Evolutionary conservation across 2,797 vertebrate genomes (phyloP).

Genomic region (Salarias fasciatus): DNA sequence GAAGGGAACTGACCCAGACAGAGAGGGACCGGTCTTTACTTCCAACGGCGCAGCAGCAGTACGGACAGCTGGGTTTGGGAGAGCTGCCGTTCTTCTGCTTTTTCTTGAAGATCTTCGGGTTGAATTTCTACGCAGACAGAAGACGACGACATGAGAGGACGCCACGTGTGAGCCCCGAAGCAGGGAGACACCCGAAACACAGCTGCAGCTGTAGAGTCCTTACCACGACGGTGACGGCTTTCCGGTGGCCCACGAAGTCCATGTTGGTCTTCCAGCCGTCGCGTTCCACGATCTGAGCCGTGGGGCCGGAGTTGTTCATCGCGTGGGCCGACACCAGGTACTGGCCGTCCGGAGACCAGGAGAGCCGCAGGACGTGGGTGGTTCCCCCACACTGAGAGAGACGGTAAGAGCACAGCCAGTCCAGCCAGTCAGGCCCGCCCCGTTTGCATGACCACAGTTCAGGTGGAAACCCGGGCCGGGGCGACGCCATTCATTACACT

Average conservation of each 20-base stretch:
- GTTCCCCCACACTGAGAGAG: slow-evolving; percentile 92
- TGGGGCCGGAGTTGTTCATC: slow-evolving; percentile 99
- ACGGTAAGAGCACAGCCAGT: neutral
- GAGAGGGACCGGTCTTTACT: slow-evolving; percentile 98
- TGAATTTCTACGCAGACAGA: slow-evolving; percentile 89
- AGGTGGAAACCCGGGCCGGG: too few relatives aligned
- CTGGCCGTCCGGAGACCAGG: slow-evolving; percentile 99
- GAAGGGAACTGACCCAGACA: slow-evolving; percentile 90
- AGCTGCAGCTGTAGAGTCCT: slow-evolving; percentile 43
- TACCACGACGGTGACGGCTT: slow-evolving; percentile 98
- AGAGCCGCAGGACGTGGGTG: slow-evolving; percentile 95
- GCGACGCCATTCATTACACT: too few relatives aligned
- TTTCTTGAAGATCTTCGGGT: slow-evolving; percentile 99
- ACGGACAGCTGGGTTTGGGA: slow-evolving; percentile 92
- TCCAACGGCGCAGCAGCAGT: slow-evolving; percentile 98
- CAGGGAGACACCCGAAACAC: too few relatives aligned
- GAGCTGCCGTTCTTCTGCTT: slow-evolving; percentile 97
- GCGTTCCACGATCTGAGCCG: slow-evolving; percentile 97
- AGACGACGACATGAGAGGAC: too few relatives aligned
- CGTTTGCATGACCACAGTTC: too few relatives aligned
- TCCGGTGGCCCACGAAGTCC: slow-evolving; percentile 98
- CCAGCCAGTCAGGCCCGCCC: too few relatives aligned
- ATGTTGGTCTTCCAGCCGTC: slow-evolving; percentile 99
- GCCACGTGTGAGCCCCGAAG: too few relatives aligned
- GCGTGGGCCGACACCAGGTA: slow-evolving; percentile 99